Conservation (phyloP, 2,888 invertebrate species). For the Smittia aterrima region DNA sequence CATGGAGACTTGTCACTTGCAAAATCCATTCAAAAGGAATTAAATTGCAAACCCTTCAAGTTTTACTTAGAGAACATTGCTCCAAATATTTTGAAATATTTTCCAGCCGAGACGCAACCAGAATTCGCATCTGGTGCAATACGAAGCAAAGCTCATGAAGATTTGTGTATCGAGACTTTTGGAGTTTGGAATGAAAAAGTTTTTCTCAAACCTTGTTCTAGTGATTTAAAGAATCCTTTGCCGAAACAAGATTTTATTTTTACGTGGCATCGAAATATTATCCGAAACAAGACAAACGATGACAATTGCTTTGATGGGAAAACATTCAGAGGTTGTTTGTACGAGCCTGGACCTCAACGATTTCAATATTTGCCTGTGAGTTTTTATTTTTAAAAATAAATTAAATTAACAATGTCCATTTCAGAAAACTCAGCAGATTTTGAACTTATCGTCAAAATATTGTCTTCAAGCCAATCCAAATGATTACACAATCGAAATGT, state of each 20-base stretch:
- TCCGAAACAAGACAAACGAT: not conserved
- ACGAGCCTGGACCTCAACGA: not conserved
- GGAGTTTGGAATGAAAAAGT: not conserved
- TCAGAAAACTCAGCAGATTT: not conserved
- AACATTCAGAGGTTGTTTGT: not conserved
- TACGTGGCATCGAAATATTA: not conserved
- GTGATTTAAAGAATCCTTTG: not conserved
- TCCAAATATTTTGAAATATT: not conserved
- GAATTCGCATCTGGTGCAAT: not conserved
- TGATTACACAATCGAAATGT: not conserved
- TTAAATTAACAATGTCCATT: not conserved
- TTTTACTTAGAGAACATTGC: slow-evolving; percentile 8
- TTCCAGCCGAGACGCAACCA: not conserved
- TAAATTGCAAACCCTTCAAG: slow-evolving; percentile 30
- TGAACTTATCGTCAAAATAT: not conserved
- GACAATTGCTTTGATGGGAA: not conserved
- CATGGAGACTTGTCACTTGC: not conserved
- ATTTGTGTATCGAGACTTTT: not conserved
- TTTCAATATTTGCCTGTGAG: not conserved
- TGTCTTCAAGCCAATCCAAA: not conserved
- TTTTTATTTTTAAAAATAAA: too few relatives aligned
- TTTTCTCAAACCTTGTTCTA: too few relatives aligned
- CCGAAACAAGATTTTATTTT: not conserved
- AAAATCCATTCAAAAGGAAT: not conserved
- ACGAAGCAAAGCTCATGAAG: not conserved